Conservation (phyloP, 2,888 invertebrate species). For the Isotomurus palustris region DNA sequence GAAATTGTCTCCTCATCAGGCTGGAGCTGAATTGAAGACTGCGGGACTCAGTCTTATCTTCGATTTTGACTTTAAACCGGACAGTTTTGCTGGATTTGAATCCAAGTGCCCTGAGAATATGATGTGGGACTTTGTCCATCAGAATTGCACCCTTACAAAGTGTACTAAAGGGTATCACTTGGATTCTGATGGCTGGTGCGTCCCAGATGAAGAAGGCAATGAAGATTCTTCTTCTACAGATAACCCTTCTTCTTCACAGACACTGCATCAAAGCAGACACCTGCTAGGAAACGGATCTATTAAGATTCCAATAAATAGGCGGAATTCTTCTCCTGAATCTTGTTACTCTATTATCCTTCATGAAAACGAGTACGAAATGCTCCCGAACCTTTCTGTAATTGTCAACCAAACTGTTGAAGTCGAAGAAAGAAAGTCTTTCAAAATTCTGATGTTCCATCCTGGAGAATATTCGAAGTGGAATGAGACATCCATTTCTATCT, state of each 20-base stretch:
- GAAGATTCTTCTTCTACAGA: background rate
- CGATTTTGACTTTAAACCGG: constrained; percentile 40
- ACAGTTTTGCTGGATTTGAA: constrained; percentile 31
- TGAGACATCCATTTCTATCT: constrained; percentile 42
- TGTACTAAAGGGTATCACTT: constrained; percentile 37
- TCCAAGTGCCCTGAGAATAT: constrained; percentile 38
- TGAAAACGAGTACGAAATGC: constrained; percentile 29
- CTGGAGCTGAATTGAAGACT: constrained; percentile 24
- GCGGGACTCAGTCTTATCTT: constrained; percentile 36
- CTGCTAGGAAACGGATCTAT: no score
- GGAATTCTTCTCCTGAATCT: background rate
- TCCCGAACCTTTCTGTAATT: constrained; percentile 35
- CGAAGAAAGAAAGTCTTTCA: background rate
- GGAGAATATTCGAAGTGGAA: constrained; percentile 45
- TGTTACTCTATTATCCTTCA: constrained; percentile 31
- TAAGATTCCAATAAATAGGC: no score
- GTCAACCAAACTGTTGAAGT: constrained; percentile 34
- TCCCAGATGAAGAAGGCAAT: background rate
- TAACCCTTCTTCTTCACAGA: no score
- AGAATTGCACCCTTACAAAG: constrained; percentile 40
- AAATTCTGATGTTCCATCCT: constrained; percentile 15
- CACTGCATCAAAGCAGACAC: no score
- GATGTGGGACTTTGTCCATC: constrained; percentile 47
- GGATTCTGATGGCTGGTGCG: background rate
- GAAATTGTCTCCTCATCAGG: constrained; percentile 3